Evolutionary conservation across 2,113 vertebrate species (phyloP), one percentile per base, ranked within the genome.

Genomic region (Podocnemis expansa): DNA sequence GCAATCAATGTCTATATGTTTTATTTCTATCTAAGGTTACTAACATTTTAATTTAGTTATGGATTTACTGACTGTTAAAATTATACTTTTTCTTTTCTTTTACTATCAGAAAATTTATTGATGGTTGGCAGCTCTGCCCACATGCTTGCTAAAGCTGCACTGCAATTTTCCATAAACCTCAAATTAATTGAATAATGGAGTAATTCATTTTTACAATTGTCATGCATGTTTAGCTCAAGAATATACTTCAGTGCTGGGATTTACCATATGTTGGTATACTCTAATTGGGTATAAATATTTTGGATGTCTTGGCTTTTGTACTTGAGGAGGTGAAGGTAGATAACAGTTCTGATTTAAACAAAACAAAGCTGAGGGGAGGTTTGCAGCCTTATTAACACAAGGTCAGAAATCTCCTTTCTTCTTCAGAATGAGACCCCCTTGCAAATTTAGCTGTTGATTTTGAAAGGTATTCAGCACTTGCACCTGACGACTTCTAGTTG

Each of bases 391-490:
- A 91, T 95, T 67, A 91, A 75, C 80, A 90, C 38, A 60, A 80
- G 88, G 82, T 78, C 79, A 90, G 88, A 94, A 90, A 24, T 87
- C 86, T 85, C 86, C 85, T 91, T 34, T 90, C 75, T 93, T 94
- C 73, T 70, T n/a, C 63, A 70, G 63, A 85, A 75, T 91, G 93
- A 78, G 41, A 67, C 38, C 17, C 19, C 63, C 63, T 70, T 38
- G n/a, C 19, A 70, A 70, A 22, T 10, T n/a, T 70, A 70, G n/a
- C n/a, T 38, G 63, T 34, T 34, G 31, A 63, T 63, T 63, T 67
- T 67, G 63, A 70, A 70, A 70, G n/a, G 17, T 38, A 70, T 70
- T 70, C 17, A 38, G 63, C n/a, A 70, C 34, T 70, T 70, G 63
- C 63, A 38, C 17, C 63, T 70, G 63, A n/a, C 17, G 63, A 70